Conservation (phyloP, 2,888 invertebrate species). For the Euproctis similis region DNA sequence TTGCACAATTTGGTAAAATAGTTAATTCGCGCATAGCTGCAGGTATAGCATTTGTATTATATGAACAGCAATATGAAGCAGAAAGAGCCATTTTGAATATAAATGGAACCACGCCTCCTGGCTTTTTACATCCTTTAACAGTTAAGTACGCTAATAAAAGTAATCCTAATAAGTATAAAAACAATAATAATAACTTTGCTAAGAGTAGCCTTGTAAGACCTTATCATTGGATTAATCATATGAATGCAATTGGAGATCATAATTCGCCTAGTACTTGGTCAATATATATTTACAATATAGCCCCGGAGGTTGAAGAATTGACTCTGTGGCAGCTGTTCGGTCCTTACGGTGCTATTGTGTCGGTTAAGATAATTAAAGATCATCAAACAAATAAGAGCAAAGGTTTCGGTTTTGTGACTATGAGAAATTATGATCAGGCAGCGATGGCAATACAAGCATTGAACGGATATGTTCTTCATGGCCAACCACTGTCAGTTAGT, state of each 20-base stretch:
- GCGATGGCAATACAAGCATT: constrained; percentile 73
- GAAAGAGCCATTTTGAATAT: constrained; percentile 69
- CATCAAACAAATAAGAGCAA: constrained; percentile 73
- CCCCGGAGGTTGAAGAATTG: constrained; percentile 70
- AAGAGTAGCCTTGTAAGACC: constrained; percentile 65
- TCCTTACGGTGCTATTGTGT: constrained; percentile 75
- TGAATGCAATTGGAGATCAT: constrained; percentile 67
- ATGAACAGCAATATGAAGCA: constrained; percentile 70
- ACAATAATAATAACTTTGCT: constrained; percentile 67
- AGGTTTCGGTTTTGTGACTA: constrained; percentile 74
- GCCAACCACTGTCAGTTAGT: constrained; percentile 71
- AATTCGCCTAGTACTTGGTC: constrained; percentile 72
- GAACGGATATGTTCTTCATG: constrained; percentile 67
- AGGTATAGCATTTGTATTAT: constrained; percentile 73
- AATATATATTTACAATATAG: constrained; percentile 73
- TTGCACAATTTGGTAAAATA: constrained; percentile 75
- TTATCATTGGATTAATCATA: constrained; percentile 71
- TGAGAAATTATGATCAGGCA: constrained; percentile 74
- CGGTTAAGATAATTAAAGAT: constrained; percentile 74
- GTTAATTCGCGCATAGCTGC: constrained; percentile 74
- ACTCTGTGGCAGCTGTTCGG: constrained; percentile 72
- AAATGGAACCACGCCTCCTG: constrained; percentile 67
- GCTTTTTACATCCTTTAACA: constrained; percentile 72
- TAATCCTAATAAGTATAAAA: constrained; percentile 71
- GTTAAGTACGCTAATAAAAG: constrained; percentile 77